phyloP scores from a whole-genome alignment of 2,113 vertebrate genomes.

The Sinocyclocheilus grahami region DNA sequence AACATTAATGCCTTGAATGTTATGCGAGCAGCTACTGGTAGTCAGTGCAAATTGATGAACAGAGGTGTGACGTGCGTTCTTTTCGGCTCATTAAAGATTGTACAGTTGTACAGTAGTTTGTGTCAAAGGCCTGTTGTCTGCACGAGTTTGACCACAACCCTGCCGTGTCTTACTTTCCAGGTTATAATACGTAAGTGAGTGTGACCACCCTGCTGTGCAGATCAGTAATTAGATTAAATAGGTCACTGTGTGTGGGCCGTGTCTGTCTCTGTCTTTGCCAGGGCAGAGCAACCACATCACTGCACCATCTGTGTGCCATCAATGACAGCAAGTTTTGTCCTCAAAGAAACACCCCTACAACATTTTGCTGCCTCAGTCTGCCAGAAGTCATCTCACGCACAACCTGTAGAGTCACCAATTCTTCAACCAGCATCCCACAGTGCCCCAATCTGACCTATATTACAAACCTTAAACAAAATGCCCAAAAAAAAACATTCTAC shows the following conservation, averaged over 20 bases:
- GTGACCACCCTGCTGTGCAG: slow-evolving; percentile 58
- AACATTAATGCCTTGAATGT: no score
- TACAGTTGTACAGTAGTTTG: neutral
- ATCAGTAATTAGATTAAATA: slow-evolving; percentile 69
- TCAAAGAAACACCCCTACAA: slow-evolving; percentile 1
- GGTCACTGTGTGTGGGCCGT: slow-evolving; percentile 45
- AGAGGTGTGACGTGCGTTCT: no score
- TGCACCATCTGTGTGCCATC: slow-evolving; percentile 3
- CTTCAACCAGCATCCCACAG: neutral
- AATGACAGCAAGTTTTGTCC: neutral
- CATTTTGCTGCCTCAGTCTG: neutral
- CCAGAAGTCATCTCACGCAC: neutral
- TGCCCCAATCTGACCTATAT: neutral
- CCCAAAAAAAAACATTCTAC: neutral
- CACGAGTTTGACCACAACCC: neutral
- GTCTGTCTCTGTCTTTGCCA: slow-evolving; percentile 20
- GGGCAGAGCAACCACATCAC: neutral
- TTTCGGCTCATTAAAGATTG: no score
- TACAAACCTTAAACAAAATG: neutral
- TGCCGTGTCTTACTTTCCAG: slow-evolving; percentile 53
- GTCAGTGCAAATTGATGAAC: no score
- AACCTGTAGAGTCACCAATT: neutral
- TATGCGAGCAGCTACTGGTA: no score
- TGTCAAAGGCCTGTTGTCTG: neutral
- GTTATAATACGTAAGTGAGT: slow-evolving; percentile 58